phyloP scores from a whole-genome alignment of 2,113 vertebrate species.

The Zosterops lateralis region DNA sequence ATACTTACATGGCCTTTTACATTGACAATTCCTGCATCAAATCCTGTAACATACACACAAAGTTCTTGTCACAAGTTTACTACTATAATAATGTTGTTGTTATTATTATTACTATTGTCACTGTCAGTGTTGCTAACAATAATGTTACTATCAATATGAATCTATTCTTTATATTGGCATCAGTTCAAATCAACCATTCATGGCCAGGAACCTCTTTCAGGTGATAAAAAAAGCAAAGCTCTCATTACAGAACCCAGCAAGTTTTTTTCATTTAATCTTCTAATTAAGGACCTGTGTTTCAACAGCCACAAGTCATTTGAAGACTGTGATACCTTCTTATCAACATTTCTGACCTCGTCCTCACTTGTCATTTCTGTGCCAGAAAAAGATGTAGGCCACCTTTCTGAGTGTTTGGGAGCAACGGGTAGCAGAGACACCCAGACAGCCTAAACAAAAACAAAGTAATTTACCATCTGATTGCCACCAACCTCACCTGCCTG shows the following conservation, averaged over 20 bases:
- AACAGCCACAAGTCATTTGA: background rate
- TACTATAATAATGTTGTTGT: background rate
- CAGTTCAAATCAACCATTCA: background rate
- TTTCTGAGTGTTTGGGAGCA: background rate
- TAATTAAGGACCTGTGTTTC: background rate
- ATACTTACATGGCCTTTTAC: background rate
- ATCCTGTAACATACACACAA: background rate
- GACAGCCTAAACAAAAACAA: background rate
- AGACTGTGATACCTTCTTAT: background rate
- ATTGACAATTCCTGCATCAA: background rate
- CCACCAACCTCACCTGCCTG: background rate
- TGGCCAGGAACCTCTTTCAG: background rate
- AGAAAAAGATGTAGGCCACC: background rate
- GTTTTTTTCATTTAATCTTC: background rate
- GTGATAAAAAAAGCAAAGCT: background rate
- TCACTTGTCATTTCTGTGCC: accelerated
- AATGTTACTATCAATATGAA: background rate
- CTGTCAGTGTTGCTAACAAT: background rate
- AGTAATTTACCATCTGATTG: background rate
- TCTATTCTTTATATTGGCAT: background rate
- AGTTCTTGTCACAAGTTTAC: background rate
- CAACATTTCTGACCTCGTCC: background rate
- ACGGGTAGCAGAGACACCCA: background rate
- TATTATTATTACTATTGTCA: background rate
- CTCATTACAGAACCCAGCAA: background rate